A percentile compares a stretch with the other conserved stretches of the same genome.
phyloP scores from a whole-genome alignment of 2,113 vertebrate species.

The Psephotus haematonotus region DNA sequence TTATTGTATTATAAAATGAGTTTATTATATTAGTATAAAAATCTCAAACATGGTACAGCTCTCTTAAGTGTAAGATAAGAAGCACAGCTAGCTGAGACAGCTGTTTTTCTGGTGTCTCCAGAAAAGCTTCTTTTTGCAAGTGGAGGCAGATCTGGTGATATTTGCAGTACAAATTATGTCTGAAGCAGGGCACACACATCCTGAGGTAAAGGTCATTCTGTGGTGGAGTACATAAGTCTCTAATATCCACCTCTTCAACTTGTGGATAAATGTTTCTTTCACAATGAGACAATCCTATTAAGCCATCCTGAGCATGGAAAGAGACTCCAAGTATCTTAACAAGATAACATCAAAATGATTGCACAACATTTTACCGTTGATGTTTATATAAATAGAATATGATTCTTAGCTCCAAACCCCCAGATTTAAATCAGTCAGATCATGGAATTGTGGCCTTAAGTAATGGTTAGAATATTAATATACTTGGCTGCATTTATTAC shows the following conservation, averaged over 20 bases:
- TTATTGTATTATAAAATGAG: neutral
- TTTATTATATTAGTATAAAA: neutral
- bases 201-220: neutral
- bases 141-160: neutral
- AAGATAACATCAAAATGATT: neutral
- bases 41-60: neutral
- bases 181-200: neutral
- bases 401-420: neutral
- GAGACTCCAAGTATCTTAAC: neutral
- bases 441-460: neutral
- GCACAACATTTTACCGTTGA: neutral
- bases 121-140: neutral
- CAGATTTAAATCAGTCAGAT: neutral
- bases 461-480: neutral
- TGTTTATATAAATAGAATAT: neutral
- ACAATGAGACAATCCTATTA: constrained; percentile 26
- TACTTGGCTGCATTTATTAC: neutral
- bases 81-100: neutral
- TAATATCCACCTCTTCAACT: constrained; percentile 10
- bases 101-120: neutral
- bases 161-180: neutral
- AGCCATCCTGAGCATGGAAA: neutral
- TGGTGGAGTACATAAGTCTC: neutral
- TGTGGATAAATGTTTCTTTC: constrained; percentile 22
- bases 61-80: neutral